Evolutionary conservation across 2,888 invertebrate species (phyloP).

Genomic region (Campoplex nolae): DNA sequence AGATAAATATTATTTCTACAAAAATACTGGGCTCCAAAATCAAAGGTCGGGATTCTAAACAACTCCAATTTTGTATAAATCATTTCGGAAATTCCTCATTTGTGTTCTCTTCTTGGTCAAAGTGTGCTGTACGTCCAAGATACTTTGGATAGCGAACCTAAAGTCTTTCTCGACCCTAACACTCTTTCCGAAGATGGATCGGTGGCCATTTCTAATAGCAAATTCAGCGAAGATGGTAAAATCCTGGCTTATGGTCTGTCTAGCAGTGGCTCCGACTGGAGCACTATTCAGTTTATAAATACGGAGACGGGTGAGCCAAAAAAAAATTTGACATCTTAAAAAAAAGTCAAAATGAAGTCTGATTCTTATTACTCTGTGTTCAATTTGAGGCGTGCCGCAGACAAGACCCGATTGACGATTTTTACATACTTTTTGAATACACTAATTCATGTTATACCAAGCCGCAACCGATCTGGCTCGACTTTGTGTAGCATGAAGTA

Average conservation of each 20-base stretch:
- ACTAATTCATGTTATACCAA: too few species aligned
- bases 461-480: too few species aligned
- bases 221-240: constrained; percentile 95
- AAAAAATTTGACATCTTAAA: not conserved
- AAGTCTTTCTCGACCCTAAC: constrained; percentile 98
- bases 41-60: constrained; percentile 89
- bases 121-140: constrained; percentile 97
- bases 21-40: constrained; percentile 98
- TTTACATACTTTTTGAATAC: too few species aligned
- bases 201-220: constrained; percentile 90
- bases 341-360: not conserved
- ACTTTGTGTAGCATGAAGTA: too few species aligned
- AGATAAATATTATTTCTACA: constrained; percentile 94
- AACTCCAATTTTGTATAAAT: not conserved
- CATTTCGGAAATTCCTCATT: constrained; percentile 25
- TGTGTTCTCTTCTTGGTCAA: constrained; percentile 72
- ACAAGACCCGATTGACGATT: too few species aligned
- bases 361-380: too few species aligned
- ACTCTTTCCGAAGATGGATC: constrained; percentile 96
- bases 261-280: constrained; percentile 98
- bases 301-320: constrained; percentile 88
- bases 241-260: constrained; percentile 97
- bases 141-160: constrained; percentile 90
- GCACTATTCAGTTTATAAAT: constrained; percentile 93
- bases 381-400: too few species aligned